Evolutionary conservation across 2,888 invertebrate species (phyloP).

Genomic region (Pheosia tremula): DNA sequence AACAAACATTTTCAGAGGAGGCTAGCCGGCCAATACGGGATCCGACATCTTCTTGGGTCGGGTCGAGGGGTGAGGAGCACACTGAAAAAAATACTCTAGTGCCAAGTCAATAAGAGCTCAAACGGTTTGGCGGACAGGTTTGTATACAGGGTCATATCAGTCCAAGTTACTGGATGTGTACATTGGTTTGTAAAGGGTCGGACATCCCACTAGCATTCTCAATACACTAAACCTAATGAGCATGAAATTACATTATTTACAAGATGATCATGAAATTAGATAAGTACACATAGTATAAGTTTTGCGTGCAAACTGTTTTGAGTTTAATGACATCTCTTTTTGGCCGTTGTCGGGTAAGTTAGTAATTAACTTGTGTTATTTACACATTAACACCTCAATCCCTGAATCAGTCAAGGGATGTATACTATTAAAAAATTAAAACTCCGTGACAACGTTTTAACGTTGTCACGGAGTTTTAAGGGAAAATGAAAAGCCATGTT

Average conservation of each 20-base stretch:
- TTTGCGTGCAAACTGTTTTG: conserved; percentile 31
- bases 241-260: conserved; percentile 76
- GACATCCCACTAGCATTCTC: conserved; percentile 81
- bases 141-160: conserved; percentile 38
- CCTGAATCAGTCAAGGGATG: too few relatives aligned
- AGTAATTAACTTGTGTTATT: too few relatives aligned
- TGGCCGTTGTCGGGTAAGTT: too few relatives aligned
- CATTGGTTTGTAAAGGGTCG: conserved; percentile 47
- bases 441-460: too few relatives aligned
- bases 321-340: too few relatives aligned
- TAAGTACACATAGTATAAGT: conserved; percentile 13
- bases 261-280: conserved; percentile 39
- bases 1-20: conserved; percentile 83
- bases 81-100: conserved; percentile 85
- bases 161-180: conserved; percentile 42
- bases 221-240: conserved; percentile 79
- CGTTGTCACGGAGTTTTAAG: too few relatives aligned
- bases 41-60: conserved; percentile 79
- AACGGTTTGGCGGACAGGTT: conserved; percentile 73
- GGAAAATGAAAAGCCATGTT: too few relatives aligned
- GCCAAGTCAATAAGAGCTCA: conserved; percentile 80
- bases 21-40: conserved; percentile 81
- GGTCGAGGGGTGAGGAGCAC: conserved; percentile 85
- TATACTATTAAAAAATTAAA: too few relatives aligned
- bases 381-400: too few relatives aligned